Evolutionary conservation across 1,140 invertebrate species (phyloP).

Genomic region (Lasaia peninsularis): DNA sequence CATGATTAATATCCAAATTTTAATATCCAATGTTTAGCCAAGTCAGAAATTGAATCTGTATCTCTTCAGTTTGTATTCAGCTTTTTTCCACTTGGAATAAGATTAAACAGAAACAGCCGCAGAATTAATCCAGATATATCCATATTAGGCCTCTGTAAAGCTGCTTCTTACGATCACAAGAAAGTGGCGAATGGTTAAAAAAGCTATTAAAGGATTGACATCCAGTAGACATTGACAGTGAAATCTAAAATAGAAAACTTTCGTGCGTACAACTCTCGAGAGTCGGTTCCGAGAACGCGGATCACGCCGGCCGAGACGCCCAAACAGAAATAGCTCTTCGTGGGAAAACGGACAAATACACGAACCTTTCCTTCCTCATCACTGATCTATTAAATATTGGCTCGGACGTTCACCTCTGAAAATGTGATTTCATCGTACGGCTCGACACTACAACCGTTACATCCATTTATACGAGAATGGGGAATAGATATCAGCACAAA

Average conservation of each 20-base stretch:
- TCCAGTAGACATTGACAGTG: constrained; percentile 42
- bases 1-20: no score
- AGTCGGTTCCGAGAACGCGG: constrained; percentile 35
- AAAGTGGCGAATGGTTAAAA: background rate
- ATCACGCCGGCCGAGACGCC: constrained; percentile 26
- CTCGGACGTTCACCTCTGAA: constrained; percentile 17
- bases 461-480: background rate
- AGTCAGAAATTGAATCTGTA: no score
- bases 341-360: constrained; percentile 32
- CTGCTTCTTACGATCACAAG: background rate
- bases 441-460: background rate
- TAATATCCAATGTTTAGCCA: no score
- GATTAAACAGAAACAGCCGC: no score
- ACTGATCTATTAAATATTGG: constrained; percentile 20
- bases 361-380: constrained; percentile 36
- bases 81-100: no score
- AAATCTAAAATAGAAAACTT: constrained; percentile 42
- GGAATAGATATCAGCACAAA: constrained; percentile 6
- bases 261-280: constrained; percentile 37
- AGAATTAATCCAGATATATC: no score
- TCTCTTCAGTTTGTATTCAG: no score
- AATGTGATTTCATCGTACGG: background rate
- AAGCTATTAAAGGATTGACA: constrained; percentile 19
- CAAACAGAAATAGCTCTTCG: constrained; percentile 42
- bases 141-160: no score